Percentiles rank a stretch among this genome's conserved stretches.
These are phyloP conservation scores for Capra hircus DNA, from an alignment of 2,113 vertebrate genomes.

Conservation along the genomic window DNA sequence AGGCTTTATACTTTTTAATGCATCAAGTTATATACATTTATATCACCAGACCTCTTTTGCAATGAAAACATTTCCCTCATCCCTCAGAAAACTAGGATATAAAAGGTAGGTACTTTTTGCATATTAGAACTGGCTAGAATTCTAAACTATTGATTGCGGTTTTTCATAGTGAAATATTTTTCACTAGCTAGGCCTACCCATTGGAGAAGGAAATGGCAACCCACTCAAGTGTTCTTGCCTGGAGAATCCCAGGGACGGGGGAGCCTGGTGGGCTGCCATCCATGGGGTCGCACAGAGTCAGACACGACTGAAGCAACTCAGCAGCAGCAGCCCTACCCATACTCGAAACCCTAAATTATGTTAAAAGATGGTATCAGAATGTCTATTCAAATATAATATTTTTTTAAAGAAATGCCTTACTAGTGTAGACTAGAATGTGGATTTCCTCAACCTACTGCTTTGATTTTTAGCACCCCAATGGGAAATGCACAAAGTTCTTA, in stretches of 20 bases:
- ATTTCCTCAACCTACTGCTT: not conserved
- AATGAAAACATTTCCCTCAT: not conserved
- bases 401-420: not conserved
- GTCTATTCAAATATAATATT: not conserved
- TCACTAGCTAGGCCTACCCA: not conserved
- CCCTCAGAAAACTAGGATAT: not conserved
- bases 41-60: not conserved
- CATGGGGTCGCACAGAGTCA: too few relatives aligned
- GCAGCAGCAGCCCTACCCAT: not conserved
- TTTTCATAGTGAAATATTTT: not conserved
- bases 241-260: too few relatives aligned
- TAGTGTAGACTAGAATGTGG: not conserved
- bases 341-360: not conserved
- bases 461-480: not conserved
- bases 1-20: not conserved
- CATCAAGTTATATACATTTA: not conserved
- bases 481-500: not conserved
- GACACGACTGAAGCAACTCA: too few relatives aligned
- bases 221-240: too few relatives aligned
- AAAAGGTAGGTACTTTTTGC: not conserved
- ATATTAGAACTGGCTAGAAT: not conserved
- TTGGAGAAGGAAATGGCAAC: too few relatives aligned
- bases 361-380: not conserved
- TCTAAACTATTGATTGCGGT: not conserved
- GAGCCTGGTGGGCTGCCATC: too few relatives aligned